Percentiles rank a stretch among this genome's conserved stretches.
Evolutionary conservation across 2,797 vertebrate genomes (phyloP).

Genomic region (Caiman crocodilus): DNA sequence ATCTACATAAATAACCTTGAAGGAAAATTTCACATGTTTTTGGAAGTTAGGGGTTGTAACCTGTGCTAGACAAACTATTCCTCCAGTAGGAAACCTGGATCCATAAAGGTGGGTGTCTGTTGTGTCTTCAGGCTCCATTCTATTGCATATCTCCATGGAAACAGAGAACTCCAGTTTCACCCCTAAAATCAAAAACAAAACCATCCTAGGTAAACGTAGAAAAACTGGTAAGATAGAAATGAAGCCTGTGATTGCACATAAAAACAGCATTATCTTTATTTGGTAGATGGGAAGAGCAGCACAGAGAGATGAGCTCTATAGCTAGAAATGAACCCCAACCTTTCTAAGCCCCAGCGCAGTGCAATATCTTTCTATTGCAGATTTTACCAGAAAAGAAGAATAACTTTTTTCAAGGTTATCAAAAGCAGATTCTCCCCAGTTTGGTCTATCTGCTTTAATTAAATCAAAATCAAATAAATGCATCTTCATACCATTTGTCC

Average conservation of each 20-base stretch:
- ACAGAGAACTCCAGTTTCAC: fast-evolving
- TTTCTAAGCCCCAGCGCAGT: neutral
- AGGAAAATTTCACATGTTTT: neutral
- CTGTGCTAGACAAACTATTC: neutral
- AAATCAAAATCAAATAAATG: neutral
- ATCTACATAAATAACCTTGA: neutral
- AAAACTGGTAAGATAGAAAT: neutral
- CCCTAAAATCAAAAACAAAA: neutral
- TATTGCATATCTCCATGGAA: neutral
- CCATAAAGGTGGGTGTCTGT: neutral
- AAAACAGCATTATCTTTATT: neutral
- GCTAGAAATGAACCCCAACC: no score
- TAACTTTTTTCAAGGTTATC: neutral
- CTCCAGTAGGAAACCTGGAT: neutral
- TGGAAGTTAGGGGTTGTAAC: no score
- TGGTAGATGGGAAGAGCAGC: neutral
- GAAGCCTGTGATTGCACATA: neutral
- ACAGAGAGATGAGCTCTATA: neutral
- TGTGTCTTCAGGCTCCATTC: neutral
- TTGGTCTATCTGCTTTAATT: neutral
- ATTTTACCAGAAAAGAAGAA: neutral
- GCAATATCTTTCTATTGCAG: neutral
- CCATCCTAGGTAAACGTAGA: no score
- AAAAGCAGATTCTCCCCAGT: neutral
- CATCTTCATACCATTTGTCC: neutral